Base-by-base conservation (phyloP, 2,888 invertebrate genomes). In the Hedya salicella region DNA sequence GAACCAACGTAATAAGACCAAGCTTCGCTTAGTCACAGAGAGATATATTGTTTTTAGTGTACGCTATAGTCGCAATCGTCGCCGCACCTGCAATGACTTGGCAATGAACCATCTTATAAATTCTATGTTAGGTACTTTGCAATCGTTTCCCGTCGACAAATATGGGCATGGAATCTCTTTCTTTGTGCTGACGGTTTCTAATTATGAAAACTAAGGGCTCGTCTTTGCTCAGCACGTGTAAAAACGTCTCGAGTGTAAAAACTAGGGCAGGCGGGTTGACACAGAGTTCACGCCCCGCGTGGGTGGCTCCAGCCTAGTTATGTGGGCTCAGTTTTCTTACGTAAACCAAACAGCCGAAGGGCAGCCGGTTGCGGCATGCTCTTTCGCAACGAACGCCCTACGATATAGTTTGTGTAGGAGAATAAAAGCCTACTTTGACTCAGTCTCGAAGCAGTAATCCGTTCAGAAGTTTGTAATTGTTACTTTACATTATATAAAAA, bases 291-390 rank as follows among this genome's bases (percentile, higher is more conserved):
- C 83, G 81, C 82, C 84, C 83, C 79, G 79, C 74, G 88, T 86
- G 83, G 88, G 87, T 83, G 84, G 86, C 81, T 79, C 82, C 85
- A 85, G 85, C 81, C 81, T 81, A 83, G 79, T 78, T 89, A 82
- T 88, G 89, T 79, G 89, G 82, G 66, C 61, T 61, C 21, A 53
- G 48, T 77, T 76, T 72, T 72, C 80, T 82, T 88, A 89, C 89
- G 89, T 89, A 90, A 91, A 81, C 78, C 77, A 83, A 84, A 84
- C 85, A 85, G 83, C 80, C 85, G 88, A 91, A 91, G 91, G 91
- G 91, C 90, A 82, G 76, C 81, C 82, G 86, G 86, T 89, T 86
- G 80, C 87, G 73, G 79, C 83, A 86, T 72, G 76, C 70, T 77
- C 79, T 89, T 89, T 89, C 86, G 84, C 82, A 89, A 88, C 76